Evolutionary conservation across 2,113 vertebrate genomes (phyloP).

Genomic region (Isurus oxyrinchus): DNA sequence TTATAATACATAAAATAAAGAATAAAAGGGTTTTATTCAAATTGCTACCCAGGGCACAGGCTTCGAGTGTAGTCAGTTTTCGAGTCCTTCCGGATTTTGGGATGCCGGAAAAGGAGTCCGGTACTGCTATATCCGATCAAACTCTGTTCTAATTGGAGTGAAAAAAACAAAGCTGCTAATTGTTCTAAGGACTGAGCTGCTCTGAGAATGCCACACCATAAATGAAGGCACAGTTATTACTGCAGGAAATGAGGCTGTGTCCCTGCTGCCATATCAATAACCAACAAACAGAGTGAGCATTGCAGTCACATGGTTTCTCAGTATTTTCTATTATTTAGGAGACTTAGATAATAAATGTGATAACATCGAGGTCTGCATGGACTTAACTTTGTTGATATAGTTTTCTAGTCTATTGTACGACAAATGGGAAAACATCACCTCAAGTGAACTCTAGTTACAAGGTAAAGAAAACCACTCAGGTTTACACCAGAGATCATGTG

Average conservation of each 20-base stretch:
- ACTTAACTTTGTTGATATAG: neutral
- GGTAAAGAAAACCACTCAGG: conserved; percentile 33
- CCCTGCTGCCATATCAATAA: neutral
- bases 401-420: conserved; percentile 3
- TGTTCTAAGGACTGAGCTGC: neutral
- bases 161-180: neutral
- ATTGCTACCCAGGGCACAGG: too few species aligned
- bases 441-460: conserved; percentile 3
- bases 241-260: neutral
- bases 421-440: conserved; percentile 18
- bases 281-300: neutral
- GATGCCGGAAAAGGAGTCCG: too few species aligned
- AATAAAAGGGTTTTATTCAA: too few species aligned
- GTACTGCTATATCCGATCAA: neutral
- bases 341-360: conserved; percentile 19
- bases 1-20: too few species aligned
- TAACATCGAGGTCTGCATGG: neutral
- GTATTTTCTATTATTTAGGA: conserved; percentile 27
- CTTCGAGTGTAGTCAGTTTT: too few species aligned
- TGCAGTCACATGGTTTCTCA: conserved; percentile 28
- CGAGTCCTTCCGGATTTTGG: too few species aligned
- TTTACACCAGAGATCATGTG: conserved; percentile 31
- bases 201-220: neutral
- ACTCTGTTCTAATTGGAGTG: neutral
- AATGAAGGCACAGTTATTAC: neutral